Conservation (phyloP, 2,113 vertebrate species). For the Etheostoma spectabile region DNA sequence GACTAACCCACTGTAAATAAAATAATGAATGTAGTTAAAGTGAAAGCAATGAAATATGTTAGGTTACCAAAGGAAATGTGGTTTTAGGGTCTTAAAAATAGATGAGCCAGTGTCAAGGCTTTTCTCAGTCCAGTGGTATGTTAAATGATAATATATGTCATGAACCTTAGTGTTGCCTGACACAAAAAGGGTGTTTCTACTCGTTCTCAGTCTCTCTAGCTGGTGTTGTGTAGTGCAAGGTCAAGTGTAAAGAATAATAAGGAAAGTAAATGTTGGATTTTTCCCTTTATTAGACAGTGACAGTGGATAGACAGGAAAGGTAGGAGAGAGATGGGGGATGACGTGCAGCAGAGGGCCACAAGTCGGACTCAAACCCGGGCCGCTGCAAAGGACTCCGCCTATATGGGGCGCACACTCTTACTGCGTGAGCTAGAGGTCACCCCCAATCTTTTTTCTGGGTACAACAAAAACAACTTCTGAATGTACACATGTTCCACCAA, state of each 20-base stretch:
- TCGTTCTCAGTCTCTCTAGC: neutral
- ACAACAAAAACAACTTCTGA: too few relatives aligned
- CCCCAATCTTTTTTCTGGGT: too few relatives aligned
- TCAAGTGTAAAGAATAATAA: neutral
- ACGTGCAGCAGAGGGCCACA: too few relatives aligned
- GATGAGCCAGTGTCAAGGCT: neutral
- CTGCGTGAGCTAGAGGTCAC: too few relatives aligned
- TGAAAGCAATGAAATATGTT: neutral
- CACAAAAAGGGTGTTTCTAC: neutral
- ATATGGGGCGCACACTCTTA: too few relatives aligned
- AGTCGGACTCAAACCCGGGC: too few relatives aligned
- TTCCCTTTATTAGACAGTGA: too few relatives aligned
- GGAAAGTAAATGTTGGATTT: too few relatives aligned
- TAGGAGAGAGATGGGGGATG: too few relatives aligned
- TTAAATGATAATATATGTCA: neutral
- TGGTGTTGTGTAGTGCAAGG: neutral
- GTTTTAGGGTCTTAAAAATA: neutral
- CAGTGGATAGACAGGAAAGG: too few relatives aligned
- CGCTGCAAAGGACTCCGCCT: too few relatives aligned
- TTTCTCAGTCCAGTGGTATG: neutral
- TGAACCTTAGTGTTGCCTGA: neutral
- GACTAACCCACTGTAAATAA: neutral
- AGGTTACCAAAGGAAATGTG: neutral
- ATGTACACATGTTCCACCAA: too few relatives aligned
- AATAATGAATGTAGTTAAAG: neutral